These are phyloP conservation scores for Drosophila navojoa DNA, from an alignment of 1,140 invertebrate species.

Conservation along the genomic window DNA sequence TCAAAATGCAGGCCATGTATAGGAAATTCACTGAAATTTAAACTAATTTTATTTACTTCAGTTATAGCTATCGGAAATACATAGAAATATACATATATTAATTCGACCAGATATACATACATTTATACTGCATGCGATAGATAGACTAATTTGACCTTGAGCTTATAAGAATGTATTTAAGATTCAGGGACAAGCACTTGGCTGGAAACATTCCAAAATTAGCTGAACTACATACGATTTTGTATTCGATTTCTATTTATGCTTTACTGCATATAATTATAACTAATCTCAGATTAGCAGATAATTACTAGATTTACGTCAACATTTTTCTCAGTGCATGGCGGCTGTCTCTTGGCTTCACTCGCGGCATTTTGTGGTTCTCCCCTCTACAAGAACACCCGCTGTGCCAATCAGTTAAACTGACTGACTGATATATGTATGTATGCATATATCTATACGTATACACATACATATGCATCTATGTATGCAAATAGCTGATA, in stretches of 20 bases:
- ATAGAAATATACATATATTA: too few relatives aligned
- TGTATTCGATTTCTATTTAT: too few relatives aligned
- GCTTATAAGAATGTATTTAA: neutral
- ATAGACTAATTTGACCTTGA: neutral
- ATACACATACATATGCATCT: conserved; percentile 3
- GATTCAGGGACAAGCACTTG: too few relatives aligned
- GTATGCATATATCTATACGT: conserved; percentile 1
- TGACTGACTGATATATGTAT: conserved; percentile 23
- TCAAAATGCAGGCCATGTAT: neutral
- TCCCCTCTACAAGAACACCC: conserved; percentile 3
- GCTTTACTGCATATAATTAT: too few relatives aligned
- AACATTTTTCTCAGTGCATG: neutral
- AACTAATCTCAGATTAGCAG: too few relatives aligned
- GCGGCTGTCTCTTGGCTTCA: conserved; percentile 3
- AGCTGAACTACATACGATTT: too few relatives aligned
- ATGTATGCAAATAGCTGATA: conserved; percentile 21
- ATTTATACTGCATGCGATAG: too few relatives aligned
- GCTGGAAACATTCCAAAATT: too few relatives aligned
- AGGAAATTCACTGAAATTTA: neutral
- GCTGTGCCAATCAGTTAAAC: conserved; percentile 42
- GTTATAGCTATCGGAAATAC: neutral
- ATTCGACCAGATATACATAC: too few relatives aligned
- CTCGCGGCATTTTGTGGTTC: neutral
- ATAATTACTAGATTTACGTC: neutral
- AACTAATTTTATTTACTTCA: neutral